Base-by-base conservation (phyloP, 2,888 invertebrate genomes). In the Agonum fuliginosum region DNA sequence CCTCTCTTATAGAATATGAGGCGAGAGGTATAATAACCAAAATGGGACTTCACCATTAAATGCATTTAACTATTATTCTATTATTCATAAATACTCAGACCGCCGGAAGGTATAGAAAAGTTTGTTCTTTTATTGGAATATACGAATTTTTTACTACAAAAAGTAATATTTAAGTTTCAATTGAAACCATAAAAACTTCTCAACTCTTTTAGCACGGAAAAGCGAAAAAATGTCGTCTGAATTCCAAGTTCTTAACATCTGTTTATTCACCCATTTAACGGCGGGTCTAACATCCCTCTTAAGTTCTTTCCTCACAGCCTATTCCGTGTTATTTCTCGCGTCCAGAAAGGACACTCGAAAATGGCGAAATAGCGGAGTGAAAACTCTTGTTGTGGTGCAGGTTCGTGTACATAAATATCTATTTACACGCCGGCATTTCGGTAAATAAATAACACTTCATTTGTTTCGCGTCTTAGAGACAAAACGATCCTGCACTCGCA, bases 401-500 rank as follows among this genome's bases (percentile, higher is more conserved):
- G 79, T 78, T 73, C 67, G 58, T 54, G 78, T 73, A 77, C 78
- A 81, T 81, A 80, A 81, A 81, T 81, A 80, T 81, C 80, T 78
- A 81, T 81, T 81, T 81, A 74, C 73, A n/a, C 24, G 22, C 58
- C 20, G 54, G 20, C 48, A 54, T 73, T 41, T 19, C 34, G 19
- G 34, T 73, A 73, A 73, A 73, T 73, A 73, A 73, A 73, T 73
- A 58, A 73, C 58, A 73, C 58, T 73, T 73, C 34, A 73, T 73
- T 73, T 73, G 54, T 58, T 73, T 73, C 30, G 58, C 30, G 6
- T 20, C 37, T n/a, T 41, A n/a, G 22, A 48, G 71, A 71, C 51
- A 48, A 71, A 71, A 51, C 30, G 48, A 17, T 27, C 6, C 41
- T 67, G 67, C 67, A 71, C 6, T 20, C 41, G 67, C 67, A 71